These are phyloP conservation scores for Nyctibius grandis DNA, from an alignment of 2,797 vertebrate genomes.

Conservation along the genomic window DNA sequence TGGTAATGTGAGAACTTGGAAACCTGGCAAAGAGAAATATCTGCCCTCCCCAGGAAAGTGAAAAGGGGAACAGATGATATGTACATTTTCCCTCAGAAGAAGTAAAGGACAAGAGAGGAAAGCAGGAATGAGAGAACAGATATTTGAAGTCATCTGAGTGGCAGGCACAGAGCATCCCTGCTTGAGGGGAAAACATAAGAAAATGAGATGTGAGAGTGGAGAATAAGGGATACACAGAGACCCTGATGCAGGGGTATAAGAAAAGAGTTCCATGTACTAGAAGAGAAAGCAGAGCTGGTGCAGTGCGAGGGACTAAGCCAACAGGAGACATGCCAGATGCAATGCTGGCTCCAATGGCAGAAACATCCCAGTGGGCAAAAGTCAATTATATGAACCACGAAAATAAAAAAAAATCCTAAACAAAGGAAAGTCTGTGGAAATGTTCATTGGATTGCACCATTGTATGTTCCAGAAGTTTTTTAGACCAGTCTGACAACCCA, in stretches of 20 bases:
- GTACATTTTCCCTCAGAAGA: neutral
- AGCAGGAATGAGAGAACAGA: neutral
- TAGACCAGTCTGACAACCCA: neutral
- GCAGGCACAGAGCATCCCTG: neutral
- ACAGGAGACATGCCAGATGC: accelerated
- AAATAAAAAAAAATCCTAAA: neutral
- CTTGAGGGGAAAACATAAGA: neutral
- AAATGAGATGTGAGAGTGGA: neutral
- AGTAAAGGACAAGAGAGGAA: neutral
- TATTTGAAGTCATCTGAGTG: neutral
- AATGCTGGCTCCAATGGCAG: neutral
- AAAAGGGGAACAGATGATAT: neutral
- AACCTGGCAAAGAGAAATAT: neutral
- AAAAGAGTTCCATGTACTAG: neutral
- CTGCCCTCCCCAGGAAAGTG: neutral
- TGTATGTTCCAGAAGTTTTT: neutral
- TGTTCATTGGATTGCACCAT: neutral
- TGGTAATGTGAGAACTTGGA: accelerated
- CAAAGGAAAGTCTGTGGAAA: neutral
- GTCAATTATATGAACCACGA: neutral
- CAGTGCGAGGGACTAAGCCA: neutral
- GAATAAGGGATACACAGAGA: neutral
- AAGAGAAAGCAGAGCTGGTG: neutral
- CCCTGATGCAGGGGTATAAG: neutral
- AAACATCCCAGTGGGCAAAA: neutral